Base-by-base conservation (phyloP, 2,113 vertebrate genomes). In the Pseudopodoces humilis region DNA sequence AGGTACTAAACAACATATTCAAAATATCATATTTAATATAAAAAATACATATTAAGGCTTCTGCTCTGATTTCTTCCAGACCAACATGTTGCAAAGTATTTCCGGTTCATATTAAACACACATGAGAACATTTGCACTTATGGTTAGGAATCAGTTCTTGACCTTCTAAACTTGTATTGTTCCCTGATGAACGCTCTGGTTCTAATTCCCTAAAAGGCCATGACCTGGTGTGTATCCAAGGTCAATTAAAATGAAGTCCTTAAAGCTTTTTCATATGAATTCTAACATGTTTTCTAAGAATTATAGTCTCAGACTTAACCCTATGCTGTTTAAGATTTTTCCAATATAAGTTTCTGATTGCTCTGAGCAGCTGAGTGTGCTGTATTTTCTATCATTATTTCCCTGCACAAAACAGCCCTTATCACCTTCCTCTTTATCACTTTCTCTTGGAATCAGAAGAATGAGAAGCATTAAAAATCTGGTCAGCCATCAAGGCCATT, bases 201-300 rank as follows among this genome's bases (percentile, higher is more conserved):
- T 95, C 88, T 86, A 94, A 95, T 93, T 96, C 94, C 50, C 68
- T 71, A 78, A 59, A 94, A 96, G 93, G 92, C 65, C 83, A 81
- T 31, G 90, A 95, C 92, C 94, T 93, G 84, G 59, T 95, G 47
- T 49, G 46, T 79, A 81, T 60, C 64, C 90, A 92, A 83, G 88
- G 94, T 96, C 95, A 97, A 95, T 93, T 93, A 88, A 96, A 96
- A 97, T 88, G 37, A 95, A 96, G 92, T 81, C 56, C 77, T 92
- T 95, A 81, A 94, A 93, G 83, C 79, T 93, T 96, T 95, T 88
- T 90, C 90, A 76, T 93, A 96, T 86, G 49, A 94, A 94, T 90
- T 95, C 30, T 68, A 93, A 82, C 47, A 74, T 85, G 50, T 92
- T 95, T 90, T 90, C 79, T 83, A 93, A 82, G 80, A 92, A 96